phyloP scores from a whole-genome alignment of 2,113 vertebrate species.

The Eidolon helvum region DNA sequence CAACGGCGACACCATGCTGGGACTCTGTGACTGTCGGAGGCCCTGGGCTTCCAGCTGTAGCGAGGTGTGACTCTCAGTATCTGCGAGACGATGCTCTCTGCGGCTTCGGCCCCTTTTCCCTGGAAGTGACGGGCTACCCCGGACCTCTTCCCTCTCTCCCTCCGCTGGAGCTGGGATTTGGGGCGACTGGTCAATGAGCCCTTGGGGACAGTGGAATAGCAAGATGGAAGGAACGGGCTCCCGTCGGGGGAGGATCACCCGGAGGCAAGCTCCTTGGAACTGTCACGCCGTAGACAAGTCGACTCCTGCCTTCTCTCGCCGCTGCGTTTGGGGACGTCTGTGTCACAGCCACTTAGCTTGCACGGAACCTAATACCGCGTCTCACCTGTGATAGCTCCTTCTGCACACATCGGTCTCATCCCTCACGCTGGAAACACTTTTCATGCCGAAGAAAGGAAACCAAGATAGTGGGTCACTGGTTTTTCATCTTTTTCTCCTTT shows the following conservation, averaged over 20 bases:
- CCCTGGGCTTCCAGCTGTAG: background rate
- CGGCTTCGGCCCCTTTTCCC: background rate
- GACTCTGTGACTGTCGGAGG: background rate
- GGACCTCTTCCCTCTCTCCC: background rate
- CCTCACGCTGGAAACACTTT: background rate
- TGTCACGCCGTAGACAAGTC: background rate
- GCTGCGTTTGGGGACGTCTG: background rate
- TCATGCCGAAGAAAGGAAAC: background rate
- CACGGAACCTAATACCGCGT: background rate
- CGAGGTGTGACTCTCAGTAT: background rate
- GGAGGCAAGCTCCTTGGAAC: background rate
- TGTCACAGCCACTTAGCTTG: background rate
- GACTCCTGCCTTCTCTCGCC: background rate
- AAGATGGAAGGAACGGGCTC: background rate
- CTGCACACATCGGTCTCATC: background rate
- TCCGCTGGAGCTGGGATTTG: background rate
- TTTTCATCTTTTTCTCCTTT: background rate
- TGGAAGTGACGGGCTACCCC: background rate
- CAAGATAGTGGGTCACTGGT: no score
- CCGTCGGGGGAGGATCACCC: background rate
- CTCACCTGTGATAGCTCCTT: background rate
- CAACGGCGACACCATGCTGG: accelerated
- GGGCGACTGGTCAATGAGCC: background rate
- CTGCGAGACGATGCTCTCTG: background rate
- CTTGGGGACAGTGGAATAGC: background rate